Evolutionary conservation across 2,797 vertebrate genomes (phyloP).

Genomic region (Lithobates sylvaticus): DNA sequence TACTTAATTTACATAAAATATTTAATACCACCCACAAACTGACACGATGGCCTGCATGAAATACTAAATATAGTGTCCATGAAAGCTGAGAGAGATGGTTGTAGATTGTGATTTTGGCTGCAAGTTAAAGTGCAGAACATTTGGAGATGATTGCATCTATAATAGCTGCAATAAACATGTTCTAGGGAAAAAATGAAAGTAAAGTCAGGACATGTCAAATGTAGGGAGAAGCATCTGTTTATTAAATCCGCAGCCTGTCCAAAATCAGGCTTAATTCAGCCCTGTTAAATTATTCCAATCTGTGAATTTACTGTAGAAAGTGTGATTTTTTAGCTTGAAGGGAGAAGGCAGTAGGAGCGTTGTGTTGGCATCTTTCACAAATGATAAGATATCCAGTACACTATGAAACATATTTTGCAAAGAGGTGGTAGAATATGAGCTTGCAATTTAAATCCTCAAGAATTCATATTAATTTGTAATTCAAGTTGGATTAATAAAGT

Average conservation of each 20-base stretch:
- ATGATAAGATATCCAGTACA: conserved; percentile 12
- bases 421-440: conserved; percentile 19
- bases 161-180: conserved; percentile 60
- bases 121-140: conserved; percentile 59
- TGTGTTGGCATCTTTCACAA: conserved; percentile 32
- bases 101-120: conserved; percentile 58
- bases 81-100: conserved; percentile 52
- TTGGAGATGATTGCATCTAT: conserved; percentile 56
- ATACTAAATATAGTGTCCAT: conserved; percentile 58
- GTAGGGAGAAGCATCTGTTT: conserved; percentile 60
- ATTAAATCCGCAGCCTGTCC: conserved; percentile 60
- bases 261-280: conserved; percentile 56
- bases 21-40: conserved; percentile 55
- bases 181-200: conserved; percentile 35
- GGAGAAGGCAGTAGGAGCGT: neutral
- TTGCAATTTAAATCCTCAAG: conserved; percentile 5
- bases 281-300: conserved; percentile 58
- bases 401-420: conserved; percentile 36
- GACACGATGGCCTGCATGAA: conserved; percentile 46
- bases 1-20: conserved; percentile 51
- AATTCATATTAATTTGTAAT: neutral
- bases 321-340: conserved; percentile 54
- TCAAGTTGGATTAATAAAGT: neutral
- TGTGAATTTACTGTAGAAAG: conserved; percentile 56
- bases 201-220: conserved; percentile 60